phyloP scores from a whole-genome alignment of 2,113 vertebrate genomes.

The Onychostoma macrolepis region DNA sequence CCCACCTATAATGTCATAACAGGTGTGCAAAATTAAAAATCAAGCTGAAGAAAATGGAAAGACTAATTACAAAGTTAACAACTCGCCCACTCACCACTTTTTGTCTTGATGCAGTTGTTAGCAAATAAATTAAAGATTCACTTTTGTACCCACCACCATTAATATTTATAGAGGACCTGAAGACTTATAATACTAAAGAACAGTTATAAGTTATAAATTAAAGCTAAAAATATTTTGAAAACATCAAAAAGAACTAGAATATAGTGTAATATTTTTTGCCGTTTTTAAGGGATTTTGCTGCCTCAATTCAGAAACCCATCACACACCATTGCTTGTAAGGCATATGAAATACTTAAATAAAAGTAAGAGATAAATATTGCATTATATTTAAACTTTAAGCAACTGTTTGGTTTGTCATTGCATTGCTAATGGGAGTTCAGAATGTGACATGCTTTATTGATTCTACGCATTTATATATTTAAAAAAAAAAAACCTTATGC shows the following conservation, averaged over 20 bases:
- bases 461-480: not conserved
- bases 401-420: not conserved
- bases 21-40: not conserved
- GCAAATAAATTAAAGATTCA: not conserved
- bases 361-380: not conserved
- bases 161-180: not conserved
- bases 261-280: not conserved
- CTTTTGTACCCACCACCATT: not conserved
- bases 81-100: not conserved
- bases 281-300: not conserved
- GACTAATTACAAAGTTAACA: not conserved
- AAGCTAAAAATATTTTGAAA: not conserved
- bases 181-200: not conserved
- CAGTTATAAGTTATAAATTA: not conserved
- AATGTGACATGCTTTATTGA: conserved; percentile 10
- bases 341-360: not conserved
- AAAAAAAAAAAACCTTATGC: conserved; percentile 20
- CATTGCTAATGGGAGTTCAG: conserved; percentile 14
- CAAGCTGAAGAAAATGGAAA: not conserved
- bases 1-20: not conserved
- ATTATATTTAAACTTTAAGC: conserved; percentile 19
- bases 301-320: not conserved
- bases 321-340: not conserved
- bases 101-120: not conserved
- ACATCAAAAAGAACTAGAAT: not conserved